phyloP scores from a whole-genome alignment of 2,113 vertebrate species.

The Pimephales promelas region DNA sequence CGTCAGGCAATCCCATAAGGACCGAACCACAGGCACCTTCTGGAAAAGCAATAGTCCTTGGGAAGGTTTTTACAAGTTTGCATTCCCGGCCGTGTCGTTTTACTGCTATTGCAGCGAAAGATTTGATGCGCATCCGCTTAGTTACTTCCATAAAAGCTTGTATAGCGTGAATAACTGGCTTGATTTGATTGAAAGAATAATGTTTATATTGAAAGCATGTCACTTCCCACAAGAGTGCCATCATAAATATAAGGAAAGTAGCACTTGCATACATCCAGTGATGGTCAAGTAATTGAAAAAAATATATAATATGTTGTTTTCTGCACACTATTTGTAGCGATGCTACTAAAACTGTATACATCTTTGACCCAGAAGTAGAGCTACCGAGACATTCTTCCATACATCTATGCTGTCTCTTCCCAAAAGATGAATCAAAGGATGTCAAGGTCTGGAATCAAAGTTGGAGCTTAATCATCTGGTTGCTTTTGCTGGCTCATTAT shows the following conservation, averaged over 20 bases:
- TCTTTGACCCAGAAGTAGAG: background rate
- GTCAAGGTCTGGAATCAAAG: slow-evolving; percentile 17
- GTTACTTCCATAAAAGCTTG: slow-evolving; percentile 34
- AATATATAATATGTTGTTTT: background rate
- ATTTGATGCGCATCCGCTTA: slow-evolving; percentile 18
- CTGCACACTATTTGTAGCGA: background rate
- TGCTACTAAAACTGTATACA: background rate
- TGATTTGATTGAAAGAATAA: slow-evolving; percentile 34
- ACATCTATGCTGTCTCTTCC: background rate
- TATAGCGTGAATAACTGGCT: slow-evolving; percentile 12
- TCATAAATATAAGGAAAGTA: slow-evolving; percentile 14
- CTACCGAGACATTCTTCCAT: background rate
- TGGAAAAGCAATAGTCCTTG: slow-evolving; percentile 48
- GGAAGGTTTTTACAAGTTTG: slow-evolving; percentile 31
- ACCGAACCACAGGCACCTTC: slow-evolving; percentile 37
- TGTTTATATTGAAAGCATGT: slow-evolving; percentile 23
- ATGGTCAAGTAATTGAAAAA: background rate
- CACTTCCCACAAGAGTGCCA: slow-evolving; percentile 4
- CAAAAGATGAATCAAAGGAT: slow-evolving; percentile 31
- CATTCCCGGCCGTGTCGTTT: slow-evolving; percentile 22
- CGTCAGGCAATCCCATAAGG: slow-evolving; percentile 41
- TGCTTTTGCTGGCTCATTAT: slow-evolving; percentile 35
- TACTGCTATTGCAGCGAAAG: background rate
- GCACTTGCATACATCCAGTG: background rate
- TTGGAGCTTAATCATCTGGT: slow-evolving; percentile 39